Evolutionary conservation across 2,797 vertebrate genomes (phyloP), one percentile per base, ranked within the genome.

Genomic region (Moxostoma hubbsi): DNA sequence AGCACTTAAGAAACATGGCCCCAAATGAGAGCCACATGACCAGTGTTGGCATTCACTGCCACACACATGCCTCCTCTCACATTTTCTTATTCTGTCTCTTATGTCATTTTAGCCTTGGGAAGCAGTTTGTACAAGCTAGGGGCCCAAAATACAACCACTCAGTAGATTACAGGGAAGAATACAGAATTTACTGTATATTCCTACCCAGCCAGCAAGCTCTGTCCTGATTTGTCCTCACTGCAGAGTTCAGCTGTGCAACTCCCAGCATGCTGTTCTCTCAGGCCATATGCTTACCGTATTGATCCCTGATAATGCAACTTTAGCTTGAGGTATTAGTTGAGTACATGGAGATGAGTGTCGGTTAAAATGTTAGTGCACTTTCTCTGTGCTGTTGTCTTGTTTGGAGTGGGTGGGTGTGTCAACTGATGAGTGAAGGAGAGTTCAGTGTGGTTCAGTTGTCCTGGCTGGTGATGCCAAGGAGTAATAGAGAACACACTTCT

Each of bases 21-120:
- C 75, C 58, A 78, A 88, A 86, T 82, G 67, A 83, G 66, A 85
- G 53, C 9, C 85, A 55, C 79, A 80, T 85, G 84, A 82, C 79
- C 75, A 65, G 63, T 16, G 43, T n/a, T 36, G 61, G 55, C 36
- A 54, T 76, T 76, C 59, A 73, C 53, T 57, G 36, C 57, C 73
- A 64, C 68, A 51, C 75, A 72, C 50, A 64, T 13, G 66, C 58
- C 36, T 36, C 36, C 36, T 4, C 36, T 36, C 36, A 36, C 36
- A 4, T 36, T 36, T 36, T 36, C 3, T 4, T 36, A 36, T 61
- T n/a, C 46, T 62, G 5, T 79, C 6, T 47, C 13, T 62, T 15
- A 24, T 24, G 50, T 47, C 18, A 18, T 64, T 57, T 57, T 57
- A 54, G 8, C 63, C 57, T 62, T 36, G 36, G 1, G 9, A 15